phyloP scores from a whole-genome alignment of 2,888 invertebrate species.

The Netelia inedita region DNA sequence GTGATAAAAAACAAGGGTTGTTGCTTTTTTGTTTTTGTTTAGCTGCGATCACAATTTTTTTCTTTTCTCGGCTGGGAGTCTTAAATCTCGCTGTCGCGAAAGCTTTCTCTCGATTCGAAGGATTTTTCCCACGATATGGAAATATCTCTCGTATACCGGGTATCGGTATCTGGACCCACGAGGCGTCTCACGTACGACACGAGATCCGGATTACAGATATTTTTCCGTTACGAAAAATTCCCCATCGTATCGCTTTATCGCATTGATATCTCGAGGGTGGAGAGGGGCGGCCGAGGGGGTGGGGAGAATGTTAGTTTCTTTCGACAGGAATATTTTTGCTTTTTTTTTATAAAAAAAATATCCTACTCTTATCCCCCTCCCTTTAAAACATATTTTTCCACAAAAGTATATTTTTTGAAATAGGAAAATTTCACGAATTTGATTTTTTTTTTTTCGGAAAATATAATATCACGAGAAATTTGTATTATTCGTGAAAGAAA shows the following conservation, averaged over 20 bases:
- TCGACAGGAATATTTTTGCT: slow-evolving; percentile 25
- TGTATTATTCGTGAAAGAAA: too few relatives aligned
- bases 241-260: not conserved
- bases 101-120: not conserved
- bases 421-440: too few relatives aligned
- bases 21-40: too few relatives aligned
- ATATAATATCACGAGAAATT: not conserved
- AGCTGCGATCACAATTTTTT: too few relatives aligned
- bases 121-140: not conserved
- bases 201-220: not conserved
- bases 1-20: too few relatives aligned
- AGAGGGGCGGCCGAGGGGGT: too few relatives aligned
- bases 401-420: too few relatives aligned
- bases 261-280: not conserved
- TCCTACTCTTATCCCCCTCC: too few relatives aligned
- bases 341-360: not conserved
- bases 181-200: not conserved
- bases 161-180: not conserved
- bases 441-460: not conserved
- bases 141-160: not conserved
- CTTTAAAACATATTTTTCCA: too few relatives aligned
- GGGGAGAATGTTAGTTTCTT: slow-evolving; percentile 37
- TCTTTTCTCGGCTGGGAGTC: too few relatives aligned
- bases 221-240: not conserved
- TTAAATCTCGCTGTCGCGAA: not conserved